These are phyloP conservation scores for Sminthurides aquaticus DNA, from an alignment of 2,888 invertebrate genomes.

Conservation along the genomic window DNA sequence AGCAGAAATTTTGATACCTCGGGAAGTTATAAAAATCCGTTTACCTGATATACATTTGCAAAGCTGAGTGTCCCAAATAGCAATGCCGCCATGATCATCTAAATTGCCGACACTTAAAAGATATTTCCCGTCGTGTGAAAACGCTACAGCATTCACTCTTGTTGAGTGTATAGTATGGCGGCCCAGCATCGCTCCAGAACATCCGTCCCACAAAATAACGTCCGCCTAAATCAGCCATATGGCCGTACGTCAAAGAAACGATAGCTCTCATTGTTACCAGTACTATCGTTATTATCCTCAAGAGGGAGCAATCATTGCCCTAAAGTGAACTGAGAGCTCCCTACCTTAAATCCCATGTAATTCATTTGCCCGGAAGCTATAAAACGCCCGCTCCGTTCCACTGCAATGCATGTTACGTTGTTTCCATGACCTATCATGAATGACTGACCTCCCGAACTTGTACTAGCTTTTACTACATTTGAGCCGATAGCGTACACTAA, in stretches of 20 bases:
- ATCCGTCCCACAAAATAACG: slow-evolving; percentile 81
- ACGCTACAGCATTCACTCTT: slow-evolving; percentile 74
- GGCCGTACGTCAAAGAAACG: too few relatives aligned
- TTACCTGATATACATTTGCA: slow-evolving; percentile 57
- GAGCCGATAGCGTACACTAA: slow-evolving; percentile 44
- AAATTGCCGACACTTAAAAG: slow-evolving; percentile 79
- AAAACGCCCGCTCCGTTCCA: slow-evolving; percentile 66
- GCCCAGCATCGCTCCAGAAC: slow-evolving; percentile 55
- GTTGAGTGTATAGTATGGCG: slow-evolving; percentile 81
- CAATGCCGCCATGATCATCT: slow-evolving; percentile 73
- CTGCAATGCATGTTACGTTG: slow-evolving; percentile 65
- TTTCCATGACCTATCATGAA: slow-evolving; percentile 75
- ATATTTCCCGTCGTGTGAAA: slow-evolving; percentile 71
- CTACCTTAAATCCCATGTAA: slow-evolving; percentile 78
- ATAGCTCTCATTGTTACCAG: too few relatives aligned
- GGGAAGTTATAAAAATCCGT: slow-evolving; percentile 38
- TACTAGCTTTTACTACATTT: slow-evolving; percentile 47
- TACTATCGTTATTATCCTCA: too few relatives aligned
- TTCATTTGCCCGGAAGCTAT: slow-evolving; percentile 85
- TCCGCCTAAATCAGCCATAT: slow-evolving; percentile 54
- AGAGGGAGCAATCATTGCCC: too few relatives aligned
- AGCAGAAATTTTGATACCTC: background rate
- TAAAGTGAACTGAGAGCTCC: too few relatives aligned
- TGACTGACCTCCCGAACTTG: slow-evolving; percentile 61
- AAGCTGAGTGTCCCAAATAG: slow-evolving; percentile 70